Percentiles rank a stretch among this genome's conserved stretches.
These are phyloP conservation scores for Lamellibrachia columna DNA, from an alignment of 2,888 invertebrate species.

Conservation along the genomic window DNA sequence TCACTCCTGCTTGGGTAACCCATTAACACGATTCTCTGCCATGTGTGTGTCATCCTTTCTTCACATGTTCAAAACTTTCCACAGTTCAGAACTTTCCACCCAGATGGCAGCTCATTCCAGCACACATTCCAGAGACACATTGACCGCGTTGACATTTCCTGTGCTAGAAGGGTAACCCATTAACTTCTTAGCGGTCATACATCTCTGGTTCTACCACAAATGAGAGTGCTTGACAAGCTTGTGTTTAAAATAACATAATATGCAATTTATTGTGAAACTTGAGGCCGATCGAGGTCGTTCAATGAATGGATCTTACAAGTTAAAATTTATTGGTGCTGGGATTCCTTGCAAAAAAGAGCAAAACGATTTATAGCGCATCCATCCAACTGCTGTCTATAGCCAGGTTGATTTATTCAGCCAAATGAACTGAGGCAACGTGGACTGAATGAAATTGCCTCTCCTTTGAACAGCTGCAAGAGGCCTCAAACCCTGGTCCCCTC, in stretches of 20 bases:
- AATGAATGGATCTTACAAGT: neutral
- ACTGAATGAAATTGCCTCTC: neutral
- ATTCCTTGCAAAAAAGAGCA: neutral
- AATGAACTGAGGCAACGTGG: neutral
- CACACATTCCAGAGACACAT: neutral
- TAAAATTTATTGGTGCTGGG: neutral
- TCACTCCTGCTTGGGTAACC: neutral
- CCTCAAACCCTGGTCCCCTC: no score
- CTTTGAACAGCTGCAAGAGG: no score
- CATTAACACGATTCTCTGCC: neutral
- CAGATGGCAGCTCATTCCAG: neutral
- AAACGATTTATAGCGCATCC: neutral
- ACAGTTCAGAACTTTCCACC: neutral
- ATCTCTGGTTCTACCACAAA: neutral
- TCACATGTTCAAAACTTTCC: neutral
- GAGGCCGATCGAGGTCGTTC: neutral
- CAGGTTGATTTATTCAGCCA: neutral
- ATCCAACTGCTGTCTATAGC: neutral
- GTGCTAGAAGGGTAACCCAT: neutral
- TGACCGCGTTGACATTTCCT: neutral
- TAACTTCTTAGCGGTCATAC: neutral
- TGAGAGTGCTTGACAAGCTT: neutral
- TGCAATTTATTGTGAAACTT: neutral
- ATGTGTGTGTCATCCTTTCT: neutral
- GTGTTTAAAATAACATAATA: neutral